A percentile compares a stretch with the other conserved stretches of the same genome.
Evolutionary conservation across 2,888 invertebrate genomes (phyloP).

Genomic region (Clanis bilineata): DNA sequence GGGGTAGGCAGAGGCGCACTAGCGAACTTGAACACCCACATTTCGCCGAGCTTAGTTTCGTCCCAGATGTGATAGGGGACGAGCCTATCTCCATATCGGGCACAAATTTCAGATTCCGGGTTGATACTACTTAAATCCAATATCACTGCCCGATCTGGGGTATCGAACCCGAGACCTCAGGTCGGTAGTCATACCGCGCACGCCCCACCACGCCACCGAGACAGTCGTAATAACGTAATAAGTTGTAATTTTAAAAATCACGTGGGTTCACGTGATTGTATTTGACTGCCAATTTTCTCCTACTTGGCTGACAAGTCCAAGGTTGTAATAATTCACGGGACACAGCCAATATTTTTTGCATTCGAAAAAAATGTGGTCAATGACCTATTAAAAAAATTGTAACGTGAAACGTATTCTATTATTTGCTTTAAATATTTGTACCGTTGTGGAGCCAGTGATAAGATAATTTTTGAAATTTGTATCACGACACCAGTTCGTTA

Average conservation of each 20-base stretch:
- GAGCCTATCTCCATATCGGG: too few relatives aligned
- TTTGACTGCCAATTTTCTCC: slow-evolving; percentile 41
- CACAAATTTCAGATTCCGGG: too few relatives aligned
- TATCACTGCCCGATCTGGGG: too few relatives aligned
- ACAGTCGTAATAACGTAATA: too few relatives aligned
- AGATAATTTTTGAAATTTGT: slow-evolving; percentile 69
- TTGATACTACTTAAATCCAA: too few relatives aligned
- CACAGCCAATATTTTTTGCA: slow-evolving; percentile 39
- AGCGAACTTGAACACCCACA: too few relatives aligned
- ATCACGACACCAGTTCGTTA: slow-evolving; percentile 55
- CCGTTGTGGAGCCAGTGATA: slow-evolving; percentile 58
- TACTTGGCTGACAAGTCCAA: slow-evolving; percentile 27
- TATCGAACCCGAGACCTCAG: too few relatives aligned
- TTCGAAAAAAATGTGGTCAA: slow-evolving; percentile 37
- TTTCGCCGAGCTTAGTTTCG: too few relatives aligned
- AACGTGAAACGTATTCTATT: slow-evolving; percentile 36
- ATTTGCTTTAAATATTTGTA: slow-evolving; percentile 63
- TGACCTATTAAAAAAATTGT: slow-evolving; percentile 31
- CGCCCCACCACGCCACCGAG: too few relatives aligned
- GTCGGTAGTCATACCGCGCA: too few relatives aligned
- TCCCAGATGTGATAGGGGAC: too few relatives aligned
- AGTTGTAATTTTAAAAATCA: slow-evolving; percentile 25
- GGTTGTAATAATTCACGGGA: slow-evolving; percentile 31
- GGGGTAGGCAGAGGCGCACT: too few relatives aligned
- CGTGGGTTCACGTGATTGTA: slow-evolving; percentile 35